Base-by-base conservation (phyloP, 1,140 invertebrate genomes). In the Heliconius melpomene region DNA sequence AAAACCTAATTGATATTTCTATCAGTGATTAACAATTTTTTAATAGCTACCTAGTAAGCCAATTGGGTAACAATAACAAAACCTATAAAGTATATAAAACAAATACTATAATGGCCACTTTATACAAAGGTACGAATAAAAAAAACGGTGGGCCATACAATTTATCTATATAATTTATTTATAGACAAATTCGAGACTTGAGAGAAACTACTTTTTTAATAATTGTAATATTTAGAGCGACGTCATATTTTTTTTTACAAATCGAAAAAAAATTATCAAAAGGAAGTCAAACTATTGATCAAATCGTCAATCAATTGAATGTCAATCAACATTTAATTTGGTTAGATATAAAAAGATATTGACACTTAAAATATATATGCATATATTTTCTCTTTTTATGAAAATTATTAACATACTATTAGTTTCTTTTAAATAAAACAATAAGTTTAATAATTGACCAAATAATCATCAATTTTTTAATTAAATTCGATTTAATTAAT, bases 141-240 rank as follows among this genome's bases (percentile, higher is more conserved):
- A n/a, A 40, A n/a, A 76, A 76, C 75, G 75, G 75, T 76, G 75
- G 75, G 75, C 57, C 75, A 70, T 70, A 16, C n/a, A 70, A 46
- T 18, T n/a, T 38, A 36, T 72, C n/a, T 60, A 54, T 54, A 18
- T 54, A 54, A 54, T 54, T 60, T 60, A 60, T 60, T 60, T 46
- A 46, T 46, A 46, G 40, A 46, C 40, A 46, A 60, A 60, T 60
- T 60, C 57, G n/a, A 60, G 57, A 60, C 57, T 60, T 60, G 20
- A 60, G 57, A 60, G 57, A 60, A 60, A 26, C 0, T 23, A 23
- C 23, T 60, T 60, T 23, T 60, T 60, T 23, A 60, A 60, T 60
- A n/a, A 3, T 23, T n/a, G 9, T 60, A 26, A 26, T 60, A 60
- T 60, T 60, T 11, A 60, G 57, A 60, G n/a, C 20, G 9, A 60